Percentiles rank a stretch among this genome's conserved stretches.
Conservation (phyloP, 2,888 invertebrate genomes). For the Eustalomyia histrio region DNA sequence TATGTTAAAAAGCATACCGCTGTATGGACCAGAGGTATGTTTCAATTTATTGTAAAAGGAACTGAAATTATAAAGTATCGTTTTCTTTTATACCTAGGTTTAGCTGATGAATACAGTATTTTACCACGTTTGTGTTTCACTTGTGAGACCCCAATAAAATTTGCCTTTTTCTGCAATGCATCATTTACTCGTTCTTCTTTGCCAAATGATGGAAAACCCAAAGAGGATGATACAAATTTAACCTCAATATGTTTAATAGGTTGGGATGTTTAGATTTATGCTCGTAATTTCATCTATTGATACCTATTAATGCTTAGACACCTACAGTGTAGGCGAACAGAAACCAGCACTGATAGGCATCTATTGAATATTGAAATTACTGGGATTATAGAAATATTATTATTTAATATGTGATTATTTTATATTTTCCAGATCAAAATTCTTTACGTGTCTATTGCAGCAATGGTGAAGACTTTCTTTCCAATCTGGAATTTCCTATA, state of each 20-base stretch:
- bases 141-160: slow-evolving; percentile 89
- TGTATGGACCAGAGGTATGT: slow-evolving; percentile 86
- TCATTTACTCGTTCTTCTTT: slow-evolving; percentile 78
- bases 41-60: too few species aligned
- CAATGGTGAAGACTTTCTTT: slow-evolving; percentile 90
- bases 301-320: too few species aligned
- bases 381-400: too few species aligned
- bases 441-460: slow-evolving; percentile 88
- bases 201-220: slow-evolving; percentile 34
- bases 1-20: slow-evolving; percentile 92
- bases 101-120: slow-evolving; percentile 70
- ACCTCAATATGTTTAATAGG: slow-evolving; percentile 77
- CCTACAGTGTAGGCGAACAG: too few species aligned
- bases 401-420: neutral
- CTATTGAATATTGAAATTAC: too few species aligned
- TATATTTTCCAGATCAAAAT: slow-evolving; percentile 83
- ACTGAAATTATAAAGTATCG: too few species aligned
- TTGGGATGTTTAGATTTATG: slow-evolving; percentile 25
- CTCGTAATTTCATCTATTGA: too few species aligned
- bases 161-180: slow-evolving; percentile 87
- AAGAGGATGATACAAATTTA: slow-evolving; percentile 67
- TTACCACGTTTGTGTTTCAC: slow-evolving; percentile 84
- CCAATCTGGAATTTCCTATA: slow-evolving; percentile 89
- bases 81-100: too few species aligned
- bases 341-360: too few species aligned